Conservation (phyloP, 2,113 vertebrate species). For the Mormoops blainvillei region DNA sequence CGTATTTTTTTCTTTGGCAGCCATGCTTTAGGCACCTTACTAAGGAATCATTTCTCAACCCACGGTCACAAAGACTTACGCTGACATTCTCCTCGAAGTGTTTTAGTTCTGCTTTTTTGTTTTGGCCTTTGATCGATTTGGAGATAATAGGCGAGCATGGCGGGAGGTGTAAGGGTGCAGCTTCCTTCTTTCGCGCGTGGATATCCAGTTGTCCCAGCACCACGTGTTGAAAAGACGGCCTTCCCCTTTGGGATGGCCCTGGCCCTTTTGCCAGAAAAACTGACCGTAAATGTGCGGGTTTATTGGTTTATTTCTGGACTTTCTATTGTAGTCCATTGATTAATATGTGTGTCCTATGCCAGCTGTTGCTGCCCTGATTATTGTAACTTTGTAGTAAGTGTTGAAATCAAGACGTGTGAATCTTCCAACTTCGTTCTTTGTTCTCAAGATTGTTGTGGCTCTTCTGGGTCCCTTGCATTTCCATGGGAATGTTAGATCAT, state of each 20-base stretch:
- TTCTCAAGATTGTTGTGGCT: neutral
- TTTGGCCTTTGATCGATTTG: neutral
- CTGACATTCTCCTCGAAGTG: neutral
- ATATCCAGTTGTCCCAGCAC: no score
- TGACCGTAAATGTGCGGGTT: neutral
- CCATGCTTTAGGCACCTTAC: neutral
- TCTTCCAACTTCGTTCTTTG: neutral
- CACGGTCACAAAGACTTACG: neutral
- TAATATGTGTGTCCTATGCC: neutral
- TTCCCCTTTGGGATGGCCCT: neutral
- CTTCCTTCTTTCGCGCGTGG: neutral
- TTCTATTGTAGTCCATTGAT: neutral
- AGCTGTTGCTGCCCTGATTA: neutral
- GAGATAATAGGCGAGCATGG: neutral
- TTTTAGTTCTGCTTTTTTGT: neutral
- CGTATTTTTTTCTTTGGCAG: neutral
- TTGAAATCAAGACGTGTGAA: neutral
- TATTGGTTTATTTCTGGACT: neutral
- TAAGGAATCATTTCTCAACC: neutral
- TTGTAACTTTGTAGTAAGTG: neutral
- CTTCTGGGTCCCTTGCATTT: neutral
- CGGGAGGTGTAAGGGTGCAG: neutral
- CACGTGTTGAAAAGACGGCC: neutral
- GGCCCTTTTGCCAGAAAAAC: neutral
- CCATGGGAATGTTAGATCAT: neutral